Evolutionary conservation across 2,797 vertebrate species (phyloP), one percentile per base, ranked within the genome.

Genomic region (Neopelma chrysocephalum): DNA sequence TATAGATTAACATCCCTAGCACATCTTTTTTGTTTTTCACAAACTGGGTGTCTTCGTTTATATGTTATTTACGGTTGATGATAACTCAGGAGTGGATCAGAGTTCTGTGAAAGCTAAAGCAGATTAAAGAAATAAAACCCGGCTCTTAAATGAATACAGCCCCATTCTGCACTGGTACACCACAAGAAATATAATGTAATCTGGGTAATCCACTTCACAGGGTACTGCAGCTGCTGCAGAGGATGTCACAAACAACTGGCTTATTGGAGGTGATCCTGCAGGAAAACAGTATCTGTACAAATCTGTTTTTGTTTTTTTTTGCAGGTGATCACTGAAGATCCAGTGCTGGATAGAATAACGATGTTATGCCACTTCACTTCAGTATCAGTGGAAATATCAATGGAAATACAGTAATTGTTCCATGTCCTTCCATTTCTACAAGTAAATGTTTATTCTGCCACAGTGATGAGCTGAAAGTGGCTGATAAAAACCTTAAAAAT

Each of bases 111-210:
- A 89, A 81, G 50, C 8, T 53, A 84, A 84, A 96, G 36, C 36
- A 90, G 80, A 88, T 61, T 81, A 86, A 88, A 75, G 34, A 79
- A 92, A 75, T 58, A 66, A 86, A 92, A 90, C 6, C 15, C 82
- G 66, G 16, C 29, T 89, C 66, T 68, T 77, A 65, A 80, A 86
- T 72, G 20, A 66, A 64, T 38, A 70, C 7, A 80, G 27, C 8
- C 17, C 19, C 38, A 45, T 69, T 86, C 43, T 61, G 34, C 27
- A 72, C 12, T 1, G 2, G 31, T 26, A 75, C 19, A 10, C 23
- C 51, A 69, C 31, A 57, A 42, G 89, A 94, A 94, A 72, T 34
- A 43, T 4, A 89, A 34, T 34, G 50, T 40, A 82, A 94, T 82
- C 65, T 76, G n/a, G 11, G 78, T 68, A 93, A 93, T 82, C 43